phyloP scores from a whole-genome alignment of 2,888 invertebrate genomes.

The Drosophila percnosoma region DNA sequence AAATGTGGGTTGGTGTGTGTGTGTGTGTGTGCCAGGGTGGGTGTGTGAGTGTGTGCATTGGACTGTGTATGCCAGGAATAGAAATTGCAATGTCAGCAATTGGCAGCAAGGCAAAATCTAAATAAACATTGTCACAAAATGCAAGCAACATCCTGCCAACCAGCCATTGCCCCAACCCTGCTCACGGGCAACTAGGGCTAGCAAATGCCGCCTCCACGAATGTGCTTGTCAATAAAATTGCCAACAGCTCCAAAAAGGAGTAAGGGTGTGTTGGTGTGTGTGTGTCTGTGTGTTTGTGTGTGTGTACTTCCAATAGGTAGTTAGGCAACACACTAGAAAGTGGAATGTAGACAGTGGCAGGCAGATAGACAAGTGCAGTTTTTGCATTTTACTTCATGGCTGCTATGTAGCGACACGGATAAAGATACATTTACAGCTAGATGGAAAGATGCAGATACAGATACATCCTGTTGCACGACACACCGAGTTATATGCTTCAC shows the following conservation, averaged over 20 bases:
- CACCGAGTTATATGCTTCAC: conserved; percentile 32
- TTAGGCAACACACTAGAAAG: conserved; percentile 50
- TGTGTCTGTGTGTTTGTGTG: background rate
- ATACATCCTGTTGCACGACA: conserved; percentile 66
- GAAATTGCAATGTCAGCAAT: conserved; percentile 82
- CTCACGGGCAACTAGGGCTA: conserved; percentile 45
- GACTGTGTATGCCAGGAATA: conserved; percentile 69
- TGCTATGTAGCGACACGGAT: conserved; percentile 56
- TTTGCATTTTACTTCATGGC: conserved; percentile 55
- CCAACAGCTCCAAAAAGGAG: conserved; percentile 57
- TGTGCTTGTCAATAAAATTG: conserved; percentile 75
- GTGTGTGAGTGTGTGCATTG: conserved; percentile 21
- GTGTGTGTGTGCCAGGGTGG: conserved; percentile 35
- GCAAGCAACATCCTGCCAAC: conserved; percentile 53
- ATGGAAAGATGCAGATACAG: conserved; percentile 33
- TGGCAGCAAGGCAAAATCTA: conserved; percentile 82
- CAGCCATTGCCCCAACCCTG: background rate
- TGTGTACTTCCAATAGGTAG: conserved; percentile 63
- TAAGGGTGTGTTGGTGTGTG: background rate
- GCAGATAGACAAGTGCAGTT: conserved; percentile 62
- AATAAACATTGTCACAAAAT: conserved; percentile 81
- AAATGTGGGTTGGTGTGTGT: conserved; percentile 25
- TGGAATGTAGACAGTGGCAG: conserved; percentile 37
- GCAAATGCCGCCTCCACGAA: conserved; percentile 36
- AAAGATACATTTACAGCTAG: conserved; percentile 58